Conservation (phyloP, 2,888 invertebrate species). For the Morpho helenor region DNA sequence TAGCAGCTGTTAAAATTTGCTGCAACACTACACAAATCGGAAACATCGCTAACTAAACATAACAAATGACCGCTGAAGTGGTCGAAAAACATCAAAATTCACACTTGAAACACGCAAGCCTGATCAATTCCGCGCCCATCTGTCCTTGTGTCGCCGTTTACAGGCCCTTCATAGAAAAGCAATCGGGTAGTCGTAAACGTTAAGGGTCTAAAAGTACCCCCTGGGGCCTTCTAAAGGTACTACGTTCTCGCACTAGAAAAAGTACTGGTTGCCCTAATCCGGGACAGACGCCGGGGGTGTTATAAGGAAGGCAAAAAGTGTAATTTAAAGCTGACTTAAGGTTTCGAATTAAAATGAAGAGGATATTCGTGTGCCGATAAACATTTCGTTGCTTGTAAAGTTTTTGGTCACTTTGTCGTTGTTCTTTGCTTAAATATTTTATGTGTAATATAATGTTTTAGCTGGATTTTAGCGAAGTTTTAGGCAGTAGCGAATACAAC, state of each 20-base stretch:
- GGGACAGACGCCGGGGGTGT: conserved; percentile 66
- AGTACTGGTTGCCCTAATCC: conserved; percentile 68
- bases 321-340: conserved; percentile 78
- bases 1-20: background rate
- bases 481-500: no score
- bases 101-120: conserved; percentile 36
- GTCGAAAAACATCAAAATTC: conserved; percentile 38
- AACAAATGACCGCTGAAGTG: conserved; percentile 33
- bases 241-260: conserved; percentile 73
- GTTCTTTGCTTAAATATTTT: conserved; percentile 1
- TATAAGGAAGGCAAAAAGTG: conserved; percentile 73
- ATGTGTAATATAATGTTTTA: background rate
- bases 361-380: conserved; percentile 25
- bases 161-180: conserved; percentile 78
- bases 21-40: conserved; percentile 39
- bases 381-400: conserved; percentile 19
- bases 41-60: conserved; percentile 26
- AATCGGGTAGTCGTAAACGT: conserved; percentile 83
- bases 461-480: no score
- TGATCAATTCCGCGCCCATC: conserved; percentile 64
- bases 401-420: conserved; percentile 8
- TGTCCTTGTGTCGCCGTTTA: conserved; percentile 61
- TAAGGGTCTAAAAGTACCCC: conserved; percentile 79
- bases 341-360: conserved; percentile 77
- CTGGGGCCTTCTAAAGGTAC: conserved; percentile 75